phyloP scores from a whole-genome alignment of 2,113 vertebrate species.

The Acanthisitta chloris region DNA sequence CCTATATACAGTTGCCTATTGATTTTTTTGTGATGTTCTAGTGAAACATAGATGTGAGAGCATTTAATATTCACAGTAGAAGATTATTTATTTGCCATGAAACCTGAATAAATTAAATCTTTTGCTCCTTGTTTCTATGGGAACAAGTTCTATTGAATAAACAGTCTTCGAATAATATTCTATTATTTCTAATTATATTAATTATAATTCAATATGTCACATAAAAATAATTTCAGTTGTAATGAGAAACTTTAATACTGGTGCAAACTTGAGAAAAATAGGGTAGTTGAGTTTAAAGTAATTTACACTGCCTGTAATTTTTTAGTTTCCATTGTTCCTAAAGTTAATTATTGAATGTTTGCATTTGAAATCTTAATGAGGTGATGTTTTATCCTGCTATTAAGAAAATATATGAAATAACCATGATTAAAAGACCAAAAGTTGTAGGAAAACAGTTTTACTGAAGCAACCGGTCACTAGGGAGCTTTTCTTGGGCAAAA shows the following conservation, averaged over 20 bases:
- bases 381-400: neutral
- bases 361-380: slow-evolving; percentile 7
- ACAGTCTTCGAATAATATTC: slow-evolving; percentile 38
- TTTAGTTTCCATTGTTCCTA: neutral
- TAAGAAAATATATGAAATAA: neutral
- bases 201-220: slow-evolving; percentile 57
- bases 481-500: neutral
- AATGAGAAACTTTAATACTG: slow-evolving; percentile 39
- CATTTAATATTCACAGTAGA: slow-evolving; percentile 9
- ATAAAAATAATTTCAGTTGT: slow-evolving; percentile 55
- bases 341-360: slow-evolving; percentile 31
- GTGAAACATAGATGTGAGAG: neutral
- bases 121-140: slow-evolving; percentile 39
- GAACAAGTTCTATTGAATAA: slow-evolving; percentile 53
- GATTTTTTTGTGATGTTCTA: neutral
- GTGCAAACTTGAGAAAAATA: slow-evolving; percentile 12
- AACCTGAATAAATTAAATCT: slow-evolving; percentile 36
- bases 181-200: slow-evolving; percentile 58
- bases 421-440: neutral
- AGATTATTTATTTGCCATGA: slow-evolving; percentile 26
- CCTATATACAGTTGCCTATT: neutral
- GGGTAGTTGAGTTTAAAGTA: neutral
- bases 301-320: slow-evolving; percentile 38
- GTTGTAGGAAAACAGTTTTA: neutral
- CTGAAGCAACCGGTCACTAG: neutral